Percentiles rank a stretch among this genome's conserved stretches.
These are phyloP conservation scores for Griposia aprilina DNA, from an alignment of 2,888 invertebrate species.

Conservation along the genomic window DNA sequence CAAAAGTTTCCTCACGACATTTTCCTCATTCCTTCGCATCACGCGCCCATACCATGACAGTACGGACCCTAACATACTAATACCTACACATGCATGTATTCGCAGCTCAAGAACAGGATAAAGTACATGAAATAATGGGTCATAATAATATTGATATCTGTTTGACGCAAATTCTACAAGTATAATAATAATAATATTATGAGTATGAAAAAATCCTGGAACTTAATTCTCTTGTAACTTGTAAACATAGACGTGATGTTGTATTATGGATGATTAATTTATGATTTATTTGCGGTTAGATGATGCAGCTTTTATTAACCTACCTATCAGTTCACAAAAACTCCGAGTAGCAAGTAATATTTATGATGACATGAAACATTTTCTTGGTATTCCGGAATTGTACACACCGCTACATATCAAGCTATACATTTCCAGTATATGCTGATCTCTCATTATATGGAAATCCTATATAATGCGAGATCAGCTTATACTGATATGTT, in stretches of 20 bases:
- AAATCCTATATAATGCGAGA: too few species aligned
- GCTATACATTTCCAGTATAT: too few species aligned
- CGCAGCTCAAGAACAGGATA: background rate
- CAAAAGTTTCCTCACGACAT: background rate
- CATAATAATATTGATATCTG: background rate
- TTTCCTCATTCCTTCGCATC: background rate
- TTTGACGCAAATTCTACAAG: slow-evolving; percentile 11
- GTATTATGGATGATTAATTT: slow-evolving; percentile 27
- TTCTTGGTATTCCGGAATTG: slow-evolving; percentile 9
- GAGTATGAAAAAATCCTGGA: background rate
- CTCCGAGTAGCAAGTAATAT: background rate
- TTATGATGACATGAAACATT: background rate
- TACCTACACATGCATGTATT: background rate
- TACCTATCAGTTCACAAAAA: background rate
- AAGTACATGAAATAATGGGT: background rate
- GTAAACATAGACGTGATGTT: slow-evolving; percentile 17
- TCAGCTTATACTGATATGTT: too few species aligned
- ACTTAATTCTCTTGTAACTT: background rate
- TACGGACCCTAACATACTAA: background rate
- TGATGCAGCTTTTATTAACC: slow-evolving; percentile 21
- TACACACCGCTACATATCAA: too few species aligned
- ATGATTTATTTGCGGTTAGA: slow-evolving; percentile 17
- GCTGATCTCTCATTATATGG: too few species aligned
- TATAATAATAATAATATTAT: background rate
- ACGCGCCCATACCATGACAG: background rate